Evolutionary conservation across 2,113 vertebrate genomes (phyloP), one percentile per base, ranked within the genome.

Genomic region (Amazona guildingii): DNA sequence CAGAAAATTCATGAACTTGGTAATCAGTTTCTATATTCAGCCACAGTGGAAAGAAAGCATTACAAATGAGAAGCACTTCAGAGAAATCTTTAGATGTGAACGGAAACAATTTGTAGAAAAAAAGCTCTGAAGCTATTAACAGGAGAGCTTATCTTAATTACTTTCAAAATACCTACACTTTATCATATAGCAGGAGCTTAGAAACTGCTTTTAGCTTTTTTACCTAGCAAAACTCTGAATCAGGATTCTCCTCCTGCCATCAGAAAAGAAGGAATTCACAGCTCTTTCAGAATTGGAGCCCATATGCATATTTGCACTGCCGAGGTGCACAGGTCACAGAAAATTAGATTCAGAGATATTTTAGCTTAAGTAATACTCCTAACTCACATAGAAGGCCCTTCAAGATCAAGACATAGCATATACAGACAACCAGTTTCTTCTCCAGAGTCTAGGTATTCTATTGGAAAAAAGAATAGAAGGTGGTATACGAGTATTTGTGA

Each of bases 1-100:
- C 83, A 86, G 76, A 96, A 96, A 94, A 97, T 92, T 97, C 79
- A 92, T 86, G 43, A 94, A 96, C 86, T 83, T 92, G 69, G 69
- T 96, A 94, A 96, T 96, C 93, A 88, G 85, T 77, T 96, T 96
- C 95, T 96, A 95, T 93, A 95, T 96, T 95, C 73, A 96, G 88
- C 43, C 48, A 93, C 69, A 88, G 92, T 70, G 51, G 25, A 37
- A 77, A 95, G 86, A 94, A 94, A 77, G 78, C 72, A 83, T 90
- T 91, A 92, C 63, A 94, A 93, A 90, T 91, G 82, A 95, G 72
- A 70, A 86, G 67, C 80, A 90, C 93, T 95, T 96, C 59, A 97
- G 90, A 96, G 75, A 86, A 88, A 91, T 85, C 85, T 95, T 92
- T 86, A 88, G 54, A 94, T 74, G 82, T 46, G 75, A 96, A 93